Percentiles rank a stretch among this genome's conserved stretches.
These are phyloP conservation scores for Anagrus nilaparvatae DNA, from an alignment of 1,140 invertebrate genomes.

Conservation along the genomic window DNA sequence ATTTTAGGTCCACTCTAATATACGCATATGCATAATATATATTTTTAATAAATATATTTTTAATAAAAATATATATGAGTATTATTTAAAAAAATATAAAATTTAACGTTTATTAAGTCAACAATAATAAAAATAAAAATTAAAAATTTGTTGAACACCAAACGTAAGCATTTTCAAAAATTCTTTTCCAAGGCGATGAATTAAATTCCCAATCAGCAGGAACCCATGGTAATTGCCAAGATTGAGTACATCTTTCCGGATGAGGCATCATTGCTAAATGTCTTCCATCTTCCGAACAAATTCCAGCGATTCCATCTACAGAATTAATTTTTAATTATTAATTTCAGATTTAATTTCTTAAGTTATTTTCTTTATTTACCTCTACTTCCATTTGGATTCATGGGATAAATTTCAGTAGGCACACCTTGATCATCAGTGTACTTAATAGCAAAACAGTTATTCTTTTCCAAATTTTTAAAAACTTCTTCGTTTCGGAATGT, in stretches of 20 bases:
- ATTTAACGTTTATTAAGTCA: too few relatives aligned
- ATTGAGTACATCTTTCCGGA: slow-evolving; percentile 79
- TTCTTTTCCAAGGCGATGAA: slow-evolving; percentile 78
- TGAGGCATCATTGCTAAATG: slow-evolving; percentile 98
- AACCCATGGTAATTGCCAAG: slow-evolving; percentile 78
- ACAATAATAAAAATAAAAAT: too few relatives aligned
- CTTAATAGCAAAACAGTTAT: slow-evolving; percentile 61
- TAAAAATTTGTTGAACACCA: slow-evolving; percentile 65
- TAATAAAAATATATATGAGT: too few relatives aligned
- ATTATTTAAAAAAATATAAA: too few relatives aligned
- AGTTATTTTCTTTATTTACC: slow-evolving; percentile 35
- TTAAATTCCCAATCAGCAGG: slow-evolving; percentile 44
- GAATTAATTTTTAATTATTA: not conserved
- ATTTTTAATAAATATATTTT: too few relatives aligned
- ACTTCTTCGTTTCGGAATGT: slow-evolving; percentile 46
- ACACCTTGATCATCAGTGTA: slow-evolving; percentile 74
- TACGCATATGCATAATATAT: too few relatives aligned
- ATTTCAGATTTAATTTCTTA: not conserved
- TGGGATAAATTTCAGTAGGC: slow-evolving; percentile 74
- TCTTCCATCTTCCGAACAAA: slow-evolving; percentile 81
- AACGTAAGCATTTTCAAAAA: slow-evolving; percentile 84
- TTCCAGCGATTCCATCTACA: slow-evolving; percentile 69
- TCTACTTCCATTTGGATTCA: slow-evolving; percentile 88
- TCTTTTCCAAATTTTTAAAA: slow-evolving; percentile 45
- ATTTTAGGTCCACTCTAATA: too few relatives aligned